These are phyloP conservation scores for Drosophila serrata DNA, from an alignment of 1,140 invertebrate genomes.

Conservation along the genomic window DNA sequence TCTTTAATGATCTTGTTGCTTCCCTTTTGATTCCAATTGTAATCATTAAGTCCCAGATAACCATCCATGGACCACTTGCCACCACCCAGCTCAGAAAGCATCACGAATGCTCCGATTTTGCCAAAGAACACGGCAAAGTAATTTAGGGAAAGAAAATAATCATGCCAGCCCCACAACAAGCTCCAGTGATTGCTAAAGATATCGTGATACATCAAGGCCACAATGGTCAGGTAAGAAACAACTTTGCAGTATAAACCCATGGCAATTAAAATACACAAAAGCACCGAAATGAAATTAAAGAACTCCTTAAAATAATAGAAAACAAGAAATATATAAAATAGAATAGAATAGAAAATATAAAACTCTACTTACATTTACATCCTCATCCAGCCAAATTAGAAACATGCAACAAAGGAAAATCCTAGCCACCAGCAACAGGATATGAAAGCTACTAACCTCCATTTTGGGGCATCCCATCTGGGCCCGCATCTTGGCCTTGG, in stretches of 20 bases:
- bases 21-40: constrained; percentile 3
- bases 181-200: constrained; percentile 7
- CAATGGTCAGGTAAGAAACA: constrained; percentile 4
- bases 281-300: not conserved
- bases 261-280: constrained; percentile 3
- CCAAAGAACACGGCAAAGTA: constrained; percentile 23
- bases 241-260: constrained; percentile 30
- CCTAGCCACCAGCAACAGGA: constrained; percentile 26
- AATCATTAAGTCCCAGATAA: not conserved
- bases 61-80: constrained; percentile 58
- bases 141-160: constrained; percentile 42
- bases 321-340: not conserved
- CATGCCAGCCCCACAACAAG: constrained; percentile 44
- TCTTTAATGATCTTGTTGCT: constrained; percentile 17
- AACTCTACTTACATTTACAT: constrained; percentile 6
- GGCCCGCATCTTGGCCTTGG: not conserved
- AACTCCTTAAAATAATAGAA: not conserved
- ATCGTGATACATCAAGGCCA: constrained; percentile 19
- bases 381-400: constrained; percentile 29
- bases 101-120: constrained; percentile 41
- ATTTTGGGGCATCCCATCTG: constrained; percentile 1
- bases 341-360: not conserved
- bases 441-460: not conserved
- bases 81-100: constrained; percentile 42
- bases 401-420: constrained; percentile 25